Conservation (phyloP, 2,888 invertebrate genomes). For the Phalera bucephala region DNA sequence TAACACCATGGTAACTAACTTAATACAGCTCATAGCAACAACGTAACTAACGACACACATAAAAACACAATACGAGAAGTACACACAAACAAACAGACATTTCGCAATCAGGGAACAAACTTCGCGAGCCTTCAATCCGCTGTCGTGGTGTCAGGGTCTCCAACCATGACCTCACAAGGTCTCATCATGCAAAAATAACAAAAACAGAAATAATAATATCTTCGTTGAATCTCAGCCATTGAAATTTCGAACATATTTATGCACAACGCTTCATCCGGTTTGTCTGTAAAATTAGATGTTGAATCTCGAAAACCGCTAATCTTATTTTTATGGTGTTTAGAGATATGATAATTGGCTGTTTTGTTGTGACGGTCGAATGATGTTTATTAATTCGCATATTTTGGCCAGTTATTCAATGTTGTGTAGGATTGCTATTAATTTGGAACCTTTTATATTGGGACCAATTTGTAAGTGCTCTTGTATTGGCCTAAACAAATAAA, state of each 20-base stretch:
- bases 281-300: neutral
- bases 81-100: neutral
- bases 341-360: neutral
- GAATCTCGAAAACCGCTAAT: neutral
- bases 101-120: neutral
- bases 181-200: neutral
- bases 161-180: constrained; percentile 1
- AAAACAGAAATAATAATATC: too few relatives aligned
- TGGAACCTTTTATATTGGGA: too few relatives aligned
- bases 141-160: constrained; percentile 2
- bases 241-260: neutral
- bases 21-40: too few relatives aligned
- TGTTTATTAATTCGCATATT: too few relatives aligned
- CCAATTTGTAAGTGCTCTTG: too few relatives aligned
- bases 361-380: neutral
- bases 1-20: too few relatives aligned
- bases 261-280: neutral
- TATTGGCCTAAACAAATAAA: too few relatives aligned
- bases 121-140: neutral
- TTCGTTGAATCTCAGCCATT: neutral
- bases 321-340: too few relatives aligned
- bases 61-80: neutral
- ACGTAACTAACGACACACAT: neutral
- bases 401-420: too few relatives aligned
- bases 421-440: too few relatives aligned